Evolutionary conservation across 2,113 vertebrate species (phyloP).

Genomic region (Xenopus laevis): DNA sequence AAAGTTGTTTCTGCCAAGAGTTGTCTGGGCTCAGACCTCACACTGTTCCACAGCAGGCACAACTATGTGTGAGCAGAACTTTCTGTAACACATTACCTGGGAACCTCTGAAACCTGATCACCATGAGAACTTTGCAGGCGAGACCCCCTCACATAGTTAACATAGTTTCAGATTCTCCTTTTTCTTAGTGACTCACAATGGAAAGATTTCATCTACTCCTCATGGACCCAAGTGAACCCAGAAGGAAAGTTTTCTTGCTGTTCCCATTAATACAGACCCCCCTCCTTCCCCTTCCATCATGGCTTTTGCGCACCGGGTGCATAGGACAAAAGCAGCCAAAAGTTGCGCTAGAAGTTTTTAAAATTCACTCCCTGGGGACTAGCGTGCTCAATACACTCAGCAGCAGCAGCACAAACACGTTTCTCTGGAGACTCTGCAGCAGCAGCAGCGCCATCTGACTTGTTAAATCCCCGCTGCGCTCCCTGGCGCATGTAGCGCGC

Average conservation of each 20-base stretch:
- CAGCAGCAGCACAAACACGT: too few relatives aligned
- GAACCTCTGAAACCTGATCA: slow-evolving; percentile 26
- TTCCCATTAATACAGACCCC: not conserved
- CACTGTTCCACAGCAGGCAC: not conserved
- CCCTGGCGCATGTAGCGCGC: too few relatives aligned
- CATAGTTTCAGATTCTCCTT: slow-evolving; percentile 8
- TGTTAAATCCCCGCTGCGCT: too few relatives aligned
- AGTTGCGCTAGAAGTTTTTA: too few relatives aligned
- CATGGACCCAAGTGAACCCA: not conserved
- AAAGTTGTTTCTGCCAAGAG: too few relatives aligned
- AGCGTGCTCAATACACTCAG: not conserved
- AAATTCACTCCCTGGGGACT: not conserved
- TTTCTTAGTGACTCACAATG: not conserved
- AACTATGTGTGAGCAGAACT: not conserved
- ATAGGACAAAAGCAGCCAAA: too few relatives aligned
- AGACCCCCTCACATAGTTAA: slow-evolving; percentile 31
- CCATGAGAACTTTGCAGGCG: not conserved
- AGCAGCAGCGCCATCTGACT: too few relatives aligned
- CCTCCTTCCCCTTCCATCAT: too few relatives aligned
- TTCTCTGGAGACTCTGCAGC: too few relatives aligned
- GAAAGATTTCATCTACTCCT: not conserved
- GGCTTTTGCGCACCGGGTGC: too few relatives aligned
- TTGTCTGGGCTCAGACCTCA: too few relatives aligned
- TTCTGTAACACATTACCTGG: slow-evolving; percentile 27
- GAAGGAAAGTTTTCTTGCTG: not conserved